Evolutionary conservation across 2,113 vertebrate species (phyloP).

Genomic region (Fregata magnificens): DNA sequence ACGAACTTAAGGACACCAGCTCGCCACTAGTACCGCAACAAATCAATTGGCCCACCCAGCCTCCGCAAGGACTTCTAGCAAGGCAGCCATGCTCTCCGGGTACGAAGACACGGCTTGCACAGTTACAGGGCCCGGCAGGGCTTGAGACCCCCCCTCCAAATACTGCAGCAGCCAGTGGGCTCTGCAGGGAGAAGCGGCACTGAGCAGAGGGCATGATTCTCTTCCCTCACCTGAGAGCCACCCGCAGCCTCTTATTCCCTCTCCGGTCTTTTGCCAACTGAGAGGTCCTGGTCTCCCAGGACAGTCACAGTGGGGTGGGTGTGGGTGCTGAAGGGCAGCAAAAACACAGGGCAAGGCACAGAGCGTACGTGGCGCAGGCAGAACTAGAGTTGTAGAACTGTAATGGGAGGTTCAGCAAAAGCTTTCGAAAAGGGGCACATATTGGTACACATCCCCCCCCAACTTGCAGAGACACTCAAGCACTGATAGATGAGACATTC

Average conservation of each 20-base stretch:
- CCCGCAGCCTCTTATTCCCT: no score
- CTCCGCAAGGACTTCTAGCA: background rate
- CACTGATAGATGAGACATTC: background rate
- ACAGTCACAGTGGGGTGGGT: background rate
- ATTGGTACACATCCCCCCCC: fast-evolving
- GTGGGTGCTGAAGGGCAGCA: background rate
- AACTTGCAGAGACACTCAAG: background rate
- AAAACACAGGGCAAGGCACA: background rate
- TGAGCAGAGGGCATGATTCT: background rate
- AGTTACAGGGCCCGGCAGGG: background rate
- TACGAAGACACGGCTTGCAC: fast-evolving
- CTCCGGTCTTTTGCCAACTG: background rate
- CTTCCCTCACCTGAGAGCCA: no score
- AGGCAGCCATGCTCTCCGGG: background rate
- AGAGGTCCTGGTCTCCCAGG: background rate
- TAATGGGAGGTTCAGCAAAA: background rate
- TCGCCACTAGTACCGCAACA: background rate
- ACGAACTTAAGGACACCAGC: background rate
- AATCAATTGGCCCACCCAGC: background rate
- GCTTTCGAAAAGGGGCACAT: background rate
- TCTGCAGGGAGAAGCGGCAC: background rate
- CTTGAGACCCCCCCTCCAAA: background rate
- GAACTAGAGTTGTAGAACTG: no score
- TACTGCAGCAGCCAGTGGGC: background rate
- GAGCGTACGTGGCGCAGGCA: fast-evolving